phyloP scores from a whole-genome alignment of 2,888 invertebrate species.

The Malachius bipustulatus region DNA sequence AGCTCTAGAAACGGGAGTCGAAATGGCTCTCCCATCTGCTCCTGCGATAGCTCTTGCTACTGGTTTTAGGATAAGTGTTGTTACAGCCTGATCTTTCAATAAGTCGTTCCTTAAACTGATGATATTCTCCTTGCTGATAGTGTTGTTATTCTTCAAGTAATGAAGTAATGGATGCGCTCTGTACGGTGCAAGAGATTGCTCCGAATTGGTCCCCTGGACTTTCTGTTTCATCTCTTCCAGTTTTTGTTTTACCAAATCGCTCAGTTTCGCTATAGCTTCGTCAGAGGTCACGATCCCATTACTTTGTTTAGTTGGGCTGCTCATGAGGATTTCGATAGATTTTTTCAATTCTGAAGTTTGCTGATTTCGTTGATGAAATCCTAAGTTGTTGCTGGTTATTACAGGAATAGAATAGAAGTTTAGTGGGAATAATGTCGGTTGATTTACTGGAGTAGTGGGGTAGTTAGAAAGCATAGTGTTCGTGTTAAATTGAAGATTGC shows the following conservation, averaged over 20 bases:
- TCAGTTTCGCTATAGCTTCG: background rate
- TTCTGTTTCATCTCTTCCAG: background rate
- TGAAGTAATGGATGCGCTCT: conserved; percentile 30
- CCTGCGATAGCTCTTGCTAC: conserved; percentile 54
- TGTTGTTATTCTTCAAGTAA: conserved; percentile 29
- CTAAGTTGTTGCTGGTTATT: too few relatives aligned
- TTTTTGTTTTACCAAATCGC: background rate
- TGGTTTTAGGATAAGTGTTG: conserved; percentile 49
- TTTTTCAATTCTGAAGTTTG: background rate
- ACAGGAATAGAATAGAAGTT: too few relatives aligned
- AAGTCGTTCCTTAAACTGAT: conserved; percentile 25
- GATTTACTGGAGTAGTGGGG: background rate
- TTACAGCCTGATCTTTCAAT: conserved; percentile 20
- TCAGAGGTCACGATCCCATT: background rate
- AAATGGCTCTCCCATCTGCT: conserved; percentile 53
- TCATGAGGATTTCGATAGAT: conserved; percentile 8
- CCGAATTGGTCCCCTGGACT: background rate
- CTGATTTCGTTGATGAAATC: too few relatives aligned
- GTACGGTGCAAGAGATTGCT: conserved; percentile 24
- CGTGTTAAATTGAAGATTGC: conserved; percentile 11
- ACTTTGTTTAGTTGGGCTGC: conserved; percentile 9
- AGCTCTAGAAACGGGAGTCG: conserved; percentile 56
- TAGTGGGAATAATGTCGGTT: background rate
- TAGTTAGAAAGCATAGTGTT: conserved; percentile 8
- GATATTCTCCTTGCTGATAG: conserved; percentile 24